Base-by-base conservation (phyloP, 2,888 invertebrate species). In the Gonocerus acuteangulatus region DNA sequence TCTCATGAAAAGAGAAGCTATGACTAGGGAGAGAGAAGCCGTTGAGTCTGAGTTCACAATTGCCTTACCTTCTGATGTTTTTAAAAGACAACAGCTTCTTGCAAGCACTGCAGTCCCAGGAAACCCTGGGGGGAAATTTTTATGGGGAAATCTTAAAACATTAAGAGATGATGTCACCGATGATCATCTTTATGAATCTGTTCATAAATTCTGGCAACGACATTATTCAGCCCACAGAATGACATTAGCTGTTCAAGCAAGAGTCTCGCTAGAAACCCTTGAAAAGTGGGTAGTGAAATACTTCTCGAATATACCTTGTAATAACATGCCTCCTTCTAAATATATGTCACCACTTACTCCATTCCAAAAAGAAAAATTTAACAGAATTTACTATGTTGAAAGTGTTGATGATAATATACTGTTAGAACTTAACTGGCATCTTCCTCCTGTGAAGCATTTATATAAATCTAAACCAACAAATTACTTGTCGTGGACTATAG, bases 41-140 rank as follows among this genome's bases (percentile, higher is more conserved):
- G 87, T 95, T 2, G 91, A 95, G 71, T 91, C 90, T 86, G 93
- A 94, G 74, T 94, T 91, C 74, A 86, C 88, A 69, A 86, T 89
- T 77, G 84, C 86, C 1, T 71, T 84, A 1, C 85, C 86, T 2
- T 85, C 84, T 2, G 92, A 93, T 71, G 78, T 79, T 16, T 82
- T 82, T 66, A 81, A 91, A 61, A 83, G 84, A 56, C 86, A 89
- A 72, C 90, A 91, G 75, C 71, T 94, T 49, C 74, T 92, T 47
- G 82, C 83, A 48, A 80, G 79, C 64, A 74, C 89, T 62, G 86
- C 89, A 56, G 80, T 81, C 34, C 72, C 76, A 2, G 80, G 80
- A 1, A 88, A 87, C 71, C 93, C 89, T 0, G 84, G 80, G 1
- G 70, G 65, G 18, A 68, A 85, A 47, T 95, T 95, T 73, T 79